phyloP scores from a whole-genome alignment of 2,797 vertebrate genomes.

The Ctenosaura bakeri region DNA sequence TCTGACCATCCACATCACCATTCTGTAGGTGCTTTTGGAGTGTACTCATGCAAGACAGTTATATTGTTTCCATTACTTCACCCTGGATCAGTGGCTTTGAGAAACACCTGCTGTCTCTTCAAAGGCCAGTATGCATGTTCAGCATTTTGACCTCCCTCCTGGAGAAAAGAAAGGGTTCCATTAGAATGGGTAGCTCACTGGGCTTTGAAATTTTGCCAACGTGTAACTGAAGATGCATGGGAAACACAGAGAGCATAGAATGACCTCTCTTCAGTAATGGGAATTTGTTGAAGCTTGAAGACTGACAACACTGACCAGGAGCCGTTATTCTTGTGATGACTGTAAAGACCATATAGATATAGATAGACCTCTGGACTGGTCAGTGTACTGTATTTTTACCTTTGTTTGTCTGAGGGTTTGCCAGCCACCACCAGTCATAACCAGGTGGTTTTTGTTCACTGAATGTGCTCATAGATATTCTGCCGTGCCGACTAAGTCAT shows the following conservation, averaged over 20 bases:
- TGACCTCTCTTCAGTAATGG: neutral
- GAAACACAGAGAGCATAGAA: slow-evolving; percentile 1
- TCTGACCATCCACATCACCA: slow-evolving; percentile 13
- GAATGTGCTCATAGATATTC: neutral
- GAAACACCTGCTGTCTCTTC: slow-evolving; percentile 15
- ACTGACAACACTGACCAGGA: neutral
- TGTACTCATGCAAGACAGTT: slow-evolving; percentile 24
- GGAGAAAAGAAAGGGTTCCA: slow-evolving; percentile 27
- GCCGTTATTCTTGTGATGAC: neutral
- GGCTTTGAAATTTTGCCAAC: neutral
- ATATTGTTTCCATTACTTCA: slow-evolving; percentile 7
- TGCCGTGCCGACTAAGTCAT: neutral
- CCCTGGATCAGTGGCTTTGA: slow-evolving; percentile 13
- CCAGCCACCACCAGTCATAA: neutral
- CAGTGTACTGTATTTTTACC: neutral
- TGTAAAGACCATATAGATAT: neutral
- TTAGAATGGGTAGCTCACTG: neutral
- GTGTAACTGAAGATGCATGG: neutral
- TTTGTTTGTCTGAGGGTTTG: neutral
- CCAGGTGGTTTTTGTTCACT: neutral
- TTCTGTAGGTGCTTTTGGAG: slow-evolving; percentile 9
- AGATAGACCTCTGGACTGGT: neutral
- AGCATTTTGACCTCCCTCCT: neutral
- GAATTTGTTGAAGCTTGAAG: slow-evolving; percentile 14
- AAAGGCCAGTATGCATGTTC: neutral